Conservation (phyloP, 2,888 invertebrate species). For the Cephus sareptanus region DNA sequence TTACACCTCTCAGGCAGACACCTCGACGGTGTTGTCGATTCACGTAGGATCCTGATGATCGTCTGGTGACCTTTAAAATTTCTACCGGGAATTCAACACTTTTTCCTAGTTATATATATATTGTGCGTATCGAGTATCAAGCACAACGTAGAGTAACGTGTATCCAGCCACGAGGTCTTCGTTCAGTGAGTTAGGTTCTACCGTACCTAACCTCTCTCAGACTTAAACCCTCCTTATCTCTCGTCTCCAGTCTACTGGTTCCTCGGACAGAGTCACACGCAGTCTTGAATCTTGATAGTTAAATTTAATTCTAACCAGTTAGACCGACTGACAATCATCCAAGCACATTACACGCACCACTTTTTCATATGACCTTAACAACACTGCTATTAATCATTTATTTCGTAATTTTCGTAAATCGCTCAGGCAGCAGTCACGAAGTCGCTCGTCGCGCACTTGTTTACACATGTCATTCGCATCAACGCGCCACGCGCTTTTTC, state of each 20-base stretch:
- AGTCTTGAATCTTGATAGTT: not conserved
- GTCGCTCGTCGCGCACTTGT: not conserved
- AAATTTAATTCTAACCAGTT: not conserved
- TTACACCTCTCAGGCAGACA: slow-evolving; percentile 28
- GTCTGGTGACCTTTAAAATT: not conserved
- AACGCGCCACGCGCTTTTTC: slow-evolving; percentile 16
- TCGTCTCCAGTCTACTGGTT: not conserved
- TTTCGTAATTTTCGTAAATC: not conserved
- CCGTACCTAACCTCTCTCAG: not conserved
- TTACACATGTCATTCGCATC: slow-evolving; percentile 7
- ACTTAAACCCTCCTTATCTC: not conserved
- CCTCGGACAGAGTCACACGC: not conserved
- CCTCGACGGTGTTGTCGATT: not conserved
- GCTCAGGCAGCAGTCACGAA: not conserved
- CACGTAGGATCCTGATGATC: not conserved
- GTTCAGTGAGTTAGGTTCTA: not conserved
- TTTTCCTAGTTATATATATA: not conserved
- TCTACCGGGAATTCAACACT: not conserved
- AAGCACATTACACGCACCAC: not conserved
- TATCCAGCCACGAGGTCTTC: not conserved
- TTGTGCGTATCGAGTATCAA: not conserved
- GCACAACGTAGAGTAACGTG: not conserved
- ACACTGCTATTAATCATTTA: not conserved
- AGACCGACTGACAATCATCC: not conserved
- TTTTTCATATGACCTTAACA: not conserved